Conservation (phyloP, 2,113 vertebrate genomes). For the Sebastes schlegelii region DNA sequence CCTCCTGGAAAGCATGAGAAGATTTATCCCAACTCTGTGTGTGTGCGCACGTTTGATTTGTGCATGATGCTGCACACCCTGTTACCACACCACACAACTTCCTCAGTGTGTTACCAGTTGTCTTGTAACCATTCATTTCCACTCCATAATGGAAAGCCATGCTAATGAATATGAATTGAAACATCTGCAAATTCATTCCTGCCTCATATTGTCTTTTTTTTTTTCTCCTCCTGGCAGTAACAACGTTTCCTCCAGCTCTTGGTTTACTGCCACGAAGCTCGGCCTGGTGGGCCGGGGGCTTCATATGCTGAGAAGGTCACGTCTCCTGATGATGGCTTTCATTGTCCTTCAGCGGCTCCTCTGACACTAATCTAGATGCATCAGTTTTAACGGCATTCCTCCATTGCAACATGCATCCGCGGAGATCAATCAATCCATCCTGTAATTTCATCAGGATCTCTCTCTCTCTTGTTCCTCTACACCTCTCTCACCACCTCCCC, state of each 20-base stretch:
- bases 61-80: slow-evolving; percentile 15
- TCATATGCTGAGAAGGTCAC: slow-evolving; percentile 78
- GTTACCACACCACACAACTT: not conserved
- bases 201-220: slow-evolving; percentile 41
- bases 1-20: slow-evolving; percentile 14
- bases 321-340: slow-evolving; percentile 70
- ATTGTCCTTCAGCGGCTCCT: slow-evolving; percentile 80
- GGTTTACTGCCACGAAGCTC: slow-evolving; percentile 55
- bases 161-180: slow-evolving; percentile 74
- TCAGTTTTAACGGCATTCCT: slow-evolving; percentile 78
- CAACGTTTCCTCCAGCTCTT: slow-evolving; percentile 67
- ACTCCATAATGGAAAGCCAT: slow-evolving; percentile 57
- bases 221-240: slow-evolving; percentile 48
- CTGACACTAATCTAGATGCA: slow-evolving; percentile 83
- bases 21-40: not conserved
- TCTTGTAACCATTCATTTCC: slow-evolving; percentile 53
- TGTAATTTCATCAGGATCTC: slow-evolving; percentile 80
- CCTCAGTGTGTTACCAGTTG: slow-evolving; percentile 39
- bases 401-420: slow-evolving; percentile 61
- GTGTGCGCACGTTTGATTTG: slow-evolving; percentile 2
- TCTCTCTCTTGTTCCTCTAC: slow-evolving; percentile 24
- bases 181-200: slow-evolving; percentile 66
- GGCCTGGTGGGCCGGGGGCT: slow-evolving; percentile 52
- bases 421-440: slow-evolving; percentile 82
- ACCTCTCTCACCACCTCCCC: not conserved